phyloP scores from a whole-genome alignment of 1,140 invertebrate genomes.

The Caenorhabditis latens region DNA sequence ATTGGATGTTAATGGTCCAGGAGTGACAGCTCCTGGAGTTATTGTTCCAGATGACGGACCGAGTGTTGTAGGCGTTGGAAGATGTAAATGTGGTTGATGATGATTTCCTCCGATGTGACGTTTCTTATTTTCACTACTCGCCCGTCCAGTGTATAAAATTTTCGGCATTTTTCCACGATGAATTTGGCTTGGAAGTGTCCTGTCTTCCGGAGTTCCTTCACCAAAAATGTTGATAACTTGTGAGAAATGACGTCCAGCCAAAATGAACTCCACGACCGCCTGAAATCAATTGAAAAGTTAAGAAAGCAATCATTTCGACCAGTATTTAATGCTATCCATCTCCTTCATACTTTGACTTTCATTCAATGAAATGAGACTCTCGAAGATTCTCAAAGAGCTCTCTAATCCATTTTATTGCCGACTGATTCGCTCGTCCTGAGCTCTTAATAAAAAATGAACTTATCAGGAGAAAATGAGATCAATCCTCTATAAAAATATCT shows the following conservation, averaged over 20 bases:
- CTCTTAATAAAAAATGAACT: not conserved
- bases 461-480: constrained; percentile 26
- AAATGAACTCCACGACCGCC: constrained; percentile 61
- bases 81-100: constrained; percentile 1
- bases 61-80: not conserved
- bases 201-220: constrained; percentile 22
- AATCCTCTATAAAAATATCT: not conserved
- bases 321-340: not conserved
- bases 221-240: constrained; percentile 57
- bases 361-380: constrained; percentile 6
- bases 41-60: not conserved
- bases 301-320: not conserved
- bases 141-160: constrained; percentile 13
- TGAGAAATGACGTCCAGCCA: constrained; percentile 56
- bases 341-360: not conserved
- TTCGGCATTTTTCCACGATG: constrained; percentile 47
- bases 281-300: constrained; percentile 10
- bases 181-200: not conserved
- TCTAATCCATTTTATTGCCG: constrained; percentile 19
- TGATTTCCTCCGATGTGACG: constrained; percentile 15
- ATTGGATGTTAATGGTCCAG: constrained; percentile 6
- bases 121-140: constrained; percentile 31
- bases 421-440: not conserved
- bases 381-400: not conserved
- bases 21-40: constrained; percentile 5